A percentile compares a stretch with the other conserved stretches of the same genome.
phyloP scores from a whole-genome alignment of 2,113 vertebrate species.

The Isichthys henryi region DNA sequence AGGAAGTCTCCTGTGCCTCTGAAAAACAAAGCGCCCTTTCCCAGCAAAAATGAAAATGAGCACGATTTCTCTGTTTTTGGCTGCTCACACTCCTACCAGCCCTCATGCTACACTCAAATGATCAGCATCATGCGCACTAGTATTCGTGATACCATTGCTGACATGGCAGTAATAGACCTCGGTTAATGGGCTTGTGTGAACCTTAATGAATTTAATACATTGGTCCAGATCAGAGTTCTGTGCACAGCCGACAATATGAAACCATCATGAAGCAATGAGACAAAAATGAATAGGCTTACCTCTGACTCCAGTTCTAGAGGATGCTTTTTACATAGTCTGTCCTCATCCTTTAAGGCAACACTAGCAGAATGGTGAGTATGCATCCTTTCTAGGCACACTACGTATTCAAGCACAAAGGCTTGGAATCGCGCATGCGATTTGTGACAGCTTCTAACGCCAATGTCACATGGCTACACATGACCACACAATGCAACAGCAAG shows the following conservation, averaged over 20 bases:
- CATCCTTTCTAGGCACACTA: not conserved
- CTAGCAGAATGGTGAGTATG: not conserved
- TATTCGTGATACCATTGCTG: not conserved
- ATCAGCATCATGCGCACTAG: not conserved
- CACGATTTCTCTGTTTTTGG: not conserved
- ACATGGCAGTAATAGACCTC: not conserved
- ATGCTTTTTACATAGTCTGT: not conserved
- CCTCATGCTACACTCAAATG: not conserved
- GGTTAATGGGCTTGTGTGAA: not conserved
- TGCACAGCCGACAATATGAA: not conserved
- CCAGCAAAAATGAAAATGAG: not conserved
- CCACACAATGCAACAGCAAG: not conserved
- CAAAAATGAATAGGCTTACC: not conserved
- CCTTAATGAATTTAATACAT: not conserved
- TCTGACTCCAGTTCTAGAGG: not conserved
- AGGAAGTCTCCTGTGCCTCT: not conserved
- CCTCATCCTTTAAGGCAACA: not conserved
- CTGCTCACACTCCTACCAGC: not conserved
- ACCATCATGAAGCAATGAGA: not conserved
- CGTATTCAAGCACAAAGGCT: not conserved
- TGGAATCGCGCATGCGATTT: not conserved
- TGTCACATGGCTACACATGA: not conserved
- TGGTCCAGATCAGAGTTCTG: not conserved
- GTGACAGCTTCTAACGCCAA: not conserved
- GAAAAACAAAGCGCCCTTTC: not conserved